A percentile compares a stretch with the other conserved stretches of the same genome.
Conservation (phyloP, 2,888 invertebrate species). For the Nineta flava region DNA sequence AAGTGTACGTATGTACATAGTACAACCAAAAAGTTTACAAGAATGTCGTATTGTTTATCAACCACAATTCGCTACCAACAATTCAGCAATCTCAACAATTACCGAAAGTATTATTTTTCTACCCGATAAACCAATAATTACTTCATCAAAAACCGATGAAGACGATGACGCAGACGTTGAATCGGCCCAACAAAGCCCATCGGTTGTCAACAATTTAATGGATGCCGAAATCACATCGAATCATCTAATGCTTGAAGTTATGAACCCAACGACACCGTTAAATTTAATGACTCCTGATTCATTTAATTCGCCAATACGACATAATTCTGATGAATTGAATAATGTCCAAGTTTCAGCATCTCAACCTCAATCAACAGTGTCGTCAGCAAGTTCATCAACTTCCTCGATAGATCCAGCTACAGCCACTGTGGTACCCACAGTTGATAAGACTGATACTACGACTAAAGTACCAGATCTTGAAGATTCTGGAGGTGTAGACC, state of each 20-base stretch:
- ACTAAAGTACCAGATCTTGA: constrained; percentile 7
- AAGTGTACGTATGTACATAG: constrained; percentile 52
- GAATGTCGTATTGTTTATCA: constrained; percentile 58
- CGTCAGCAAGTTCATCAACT: background rate
- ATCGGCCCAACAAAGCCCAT: no score
- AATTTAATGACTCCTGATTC: constrained; percentile 82
- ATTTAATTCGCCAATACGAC: constrained; percentile 46
- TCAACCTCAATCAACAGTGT: constrained; percentile 12
- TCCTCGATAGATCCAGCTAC: background rate
- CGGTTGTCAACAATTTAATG: background rate
- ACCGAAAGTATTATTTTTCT: background rate
- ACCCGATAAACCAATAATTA: constrained; percentile 8
- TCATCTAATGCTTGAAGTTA: constrained; percentile 12
- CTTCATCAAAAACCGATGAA: constrained; percentile 3
- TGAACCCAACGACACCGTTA: constrained; percentile 27
- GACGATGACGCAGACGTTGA: no score
- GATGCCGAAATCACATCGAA: background rate
- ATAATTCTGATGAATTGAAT: constrained; percentile 25
- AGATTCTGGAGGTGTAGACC: background rate
- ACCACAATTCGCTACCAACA: constrained; percentile 22
- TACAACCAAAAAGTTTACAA: constrained; percentile 80
- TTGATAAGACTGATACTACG: background rate
- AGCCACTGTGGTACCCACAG: background rate
- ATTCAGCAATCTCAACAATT: constrained; percentile 15
- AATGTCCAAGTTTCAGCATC: constrained; percentile 9